These are phyloP conservation scores for Pagrus major DNA, from an alignment of 2,113 vertebrate genomes.

Conservation along the genomic window DNA sequence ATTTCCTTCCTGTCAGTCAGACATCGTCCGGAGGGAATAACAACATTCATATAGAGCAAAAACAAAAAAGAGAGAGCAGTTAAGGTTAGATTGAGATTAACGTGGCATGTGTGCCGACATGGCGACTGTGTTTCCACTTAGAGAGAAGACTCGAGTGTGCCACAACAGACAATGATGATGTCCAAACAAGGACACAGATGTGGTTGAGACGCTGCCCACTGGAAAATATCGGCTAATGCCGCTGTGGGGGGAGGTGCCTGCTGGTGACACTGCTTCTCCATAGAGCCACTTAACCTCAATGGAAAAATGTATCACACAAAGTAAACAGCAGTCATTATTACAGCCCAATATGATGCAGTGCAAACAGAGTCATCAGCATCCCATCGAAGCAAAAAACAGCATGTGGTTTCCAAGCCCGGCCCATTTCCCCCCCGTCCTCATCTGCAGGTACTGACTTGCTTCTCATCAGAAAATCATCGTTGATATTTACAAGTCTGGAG, in stretches of 20 bases:
- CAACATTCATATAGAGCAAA: background rate
- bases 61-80: background rate
- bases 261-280: background rate
- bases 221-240: constrained; percentile 28
- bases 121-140: constrained; percentile 7
- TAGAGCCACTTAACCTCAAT: constrained; percentile 35
- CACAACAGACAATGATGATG: constrained; percentile 7
- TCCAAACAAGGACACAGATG: constrained; percentile 46
- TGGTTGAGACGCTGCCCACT: constrained; percentile 14
- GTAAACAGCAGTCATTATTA: constrained; percentile 28
- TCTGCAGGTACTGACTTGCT: constrained; percentile 55
- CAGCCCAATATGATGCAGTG: constrained; percentile 4
- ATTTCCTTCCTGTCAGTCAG: constrained; percentile 59
- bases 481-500: constrained; percentile 67
- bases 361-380: constrained; percentile 39
- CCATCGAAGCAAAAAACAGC: constrained; percentile 3
- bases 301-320: constrained; percentile 41
- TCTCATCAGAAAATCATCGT: constrained; percentile 62
- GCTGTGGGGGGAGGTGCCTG: background rate
- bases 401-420: background rate
- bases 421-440: background rate
- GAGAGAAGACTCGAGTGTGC: background rate
- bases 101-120: background rate
- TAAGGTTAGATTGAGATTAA: background rate
- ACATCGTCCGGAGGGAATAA: constrained; percentile 24